Evolutionary conservation across 2,113 vertebrate species (phyloP), one percentile per base, ranked within the genome.

Genomic region (Trinectes maculatus): DNA sequence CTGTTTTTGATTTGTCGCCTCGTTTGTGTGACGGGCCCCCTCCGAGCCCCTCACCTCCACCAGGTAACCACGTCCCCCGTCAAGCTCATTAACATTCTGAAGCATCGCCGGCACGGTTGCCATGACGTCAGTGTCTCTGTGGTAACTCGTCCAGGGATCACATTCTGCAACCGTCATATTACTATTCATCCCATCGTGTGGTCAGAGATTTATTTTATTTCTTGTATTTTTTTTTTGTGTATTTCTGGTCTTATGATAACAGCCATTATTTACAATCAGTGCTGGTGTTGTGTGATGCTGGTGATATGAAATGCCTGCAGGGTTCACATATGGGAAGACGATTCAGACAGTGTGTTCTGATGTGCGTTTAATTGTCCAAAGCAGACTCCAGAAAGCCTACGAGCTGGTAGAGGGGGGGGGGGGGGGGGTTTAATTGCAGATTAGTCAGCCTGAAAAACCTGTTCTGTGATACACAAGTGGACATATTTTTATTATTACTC

Each of bases 41-140:
- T 40, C 13, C 16, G 56, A 44, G 51, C 68, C 71, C 66, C 58
- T 86, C 81, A 69, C 65, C 71, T 79, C 53, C 40, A n/a, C 21
- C 77, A 76, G 84, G 77, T 87, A 60, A 85, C 60, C 15, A 68
- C 74, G 53, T 42, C n/a, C n/a, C n/a, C n/a, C n/a, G 53, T 63
- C 70, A 63, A 49, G 26, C 53, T 77, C 70, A 84, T 91, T 79
- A 86, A 58, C 77, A 89, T 87, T 83, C 89, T 60, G 68, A 37
- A n/a, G 76, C 87, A 43, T 56, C 29, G 5, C 71, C 19, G 15
- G 42, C 72, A 43, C 26, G 11, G 80, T 80, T 82, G 72, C 81
- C 53, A 51, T 90, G 89, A 86, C 84, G 81, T 89, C 83, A 84
- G 36, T 24, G 58, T 86, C 68, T 80, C 86, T 83, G 74, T 77